phyloP scores from a whole-genome alignment of 2,113 vertebrate species.

The Erythrolamprus reginae region DNA sequence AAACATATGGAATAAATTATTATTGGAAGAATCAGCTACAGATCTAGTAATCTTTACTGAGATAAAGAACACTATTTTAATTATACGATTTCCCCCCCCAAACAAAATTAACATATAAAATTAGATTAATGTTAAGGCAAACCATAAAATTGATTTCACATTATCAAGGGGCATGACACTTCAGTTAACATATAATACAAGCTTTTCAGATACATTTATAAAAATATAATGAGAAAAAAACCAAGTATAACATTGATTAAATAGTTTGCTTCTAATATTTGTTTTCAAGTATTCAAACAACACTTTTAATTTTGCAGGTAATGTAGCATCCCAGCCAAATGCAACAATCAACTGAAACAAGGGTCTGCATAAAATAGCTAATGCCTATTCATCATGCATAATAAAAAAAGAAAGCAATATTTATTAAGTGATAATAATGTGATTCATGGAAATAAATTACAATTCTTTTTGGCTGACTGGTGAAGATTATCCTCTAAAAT shows the following conservation, averaged over 20 bases:
- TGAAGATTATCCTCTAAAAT: neutral
- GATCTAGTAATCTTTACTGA: conserved; percentile 36
- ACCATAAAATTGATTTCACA: conserved; percentile 41
- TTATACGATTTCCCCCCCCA: conserved; percentile 10
- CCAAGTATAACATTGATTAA: conserved; percentile 24
- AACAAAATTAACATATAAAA: conserved; percentile 22
- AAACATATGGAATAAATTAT: neutral
- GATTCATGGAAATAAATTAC: neutral
- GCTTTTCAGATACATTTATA: conserved; percentile 37
- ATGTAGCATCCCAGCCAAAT: neutral
- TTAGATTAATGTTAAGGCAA: conserved; percentile 36
- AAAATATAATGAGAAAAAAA: conserved; percentile 34
- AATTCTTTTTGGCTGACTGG: neutral
- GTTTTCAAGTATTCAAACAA: conserved; percentile 19
- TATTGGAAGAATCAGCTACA: conserved; percentile 35
- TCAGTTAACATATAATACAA: conserved; percentile 23
- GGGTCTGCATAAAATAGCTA: neutral
- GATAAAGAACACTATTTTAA: conserved; percentile 44
- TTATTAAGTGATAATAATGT: neutral
- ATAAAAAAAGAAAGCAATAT: neutral
- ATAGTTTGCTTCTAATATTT: conserved; percentile 14
- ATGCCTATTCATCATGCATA: neutral
- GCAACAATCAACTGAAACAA: neutral
- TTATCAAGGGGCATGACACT: conserved; percentile 41
- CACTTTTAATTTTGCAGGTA: conserved; percentile 13